phyloP scores from a whole-genome alignment of 2,797 vertebrate species.

The Brachyrhaphis roseni region DNA sequence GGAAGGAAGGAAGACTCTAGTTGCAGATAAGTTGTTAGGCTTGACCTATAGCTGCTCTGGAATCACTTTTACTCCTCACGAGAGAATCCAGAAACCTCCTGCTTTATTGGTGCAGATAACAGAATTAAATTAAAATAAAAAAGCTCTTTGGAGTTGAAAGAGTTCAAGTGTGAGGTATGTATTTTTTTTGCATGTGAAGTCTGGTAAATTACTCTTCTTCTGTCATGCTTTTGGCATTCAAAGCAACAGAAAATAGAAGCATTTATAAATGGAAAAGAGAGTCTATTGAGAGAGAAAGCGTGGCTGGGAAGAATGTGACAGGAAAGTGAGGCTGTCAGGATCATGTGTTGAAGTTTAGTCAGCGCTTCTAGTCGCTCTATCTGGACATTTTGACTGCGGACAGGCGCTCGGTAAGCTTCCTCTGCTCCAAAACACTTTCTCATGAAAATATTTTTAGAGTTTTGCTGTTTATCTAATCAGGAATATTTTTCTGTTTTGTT shows the following conservation, averaged over 20 bases:
- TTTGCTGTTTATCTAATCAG: neutral
- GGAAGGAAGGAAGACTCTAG: slow-evolving; percentile 62
- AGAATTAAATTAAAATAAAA: neutral
- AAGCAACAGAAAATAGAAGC: slow-evolving; percentile 7
- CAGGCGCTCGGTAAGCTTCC: slow-evolving; percentile 59
- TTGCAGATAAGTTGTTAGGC: slow-evolving; percentile 51
- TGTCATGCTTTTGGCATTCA: slow-evolving; percentile 1
- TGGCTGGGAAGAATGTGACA: slow-evolving; percentile 22
- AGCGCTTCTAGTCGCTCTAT: slow-evolving; percentile 28
- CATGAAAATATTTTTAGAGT: neutral
- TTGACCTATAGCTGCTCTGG: slow-evolving; percentile 17
- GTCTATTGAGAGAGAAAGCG: slow-evolving; percentile 10
- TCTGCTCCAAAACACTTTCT: slow-evolving; percentile 12
- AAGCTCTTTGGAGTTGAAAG: neutral
- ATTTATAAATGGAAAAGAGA: neutral
- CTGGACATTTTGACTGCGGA: slow-evolving; percentile 28
- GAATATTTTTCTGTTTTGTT: neutral
- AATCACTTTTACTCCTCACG: slow-evolving; percentile 15
- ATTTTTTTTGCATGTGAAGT: neutral
- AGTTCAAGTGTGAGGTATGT: slow-evolving; percentile 19
- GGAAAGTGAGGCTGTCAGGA: slow-evolving; percentile 45
- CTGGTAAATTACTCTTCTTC: neutral
- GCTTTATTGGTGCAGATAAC: neutral
- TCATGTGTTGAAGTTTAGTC: slow-evolving; percentile 57
- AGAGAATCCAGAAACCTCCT: slow-evolving; percentile 15